A percentile compares a stretch with the other conserved stretches of the same genome.
phyloP scores from a whole-genome alignment of 2,113 vertebrate species.

The Cyanoramphus novaezelandiae region DNA sequence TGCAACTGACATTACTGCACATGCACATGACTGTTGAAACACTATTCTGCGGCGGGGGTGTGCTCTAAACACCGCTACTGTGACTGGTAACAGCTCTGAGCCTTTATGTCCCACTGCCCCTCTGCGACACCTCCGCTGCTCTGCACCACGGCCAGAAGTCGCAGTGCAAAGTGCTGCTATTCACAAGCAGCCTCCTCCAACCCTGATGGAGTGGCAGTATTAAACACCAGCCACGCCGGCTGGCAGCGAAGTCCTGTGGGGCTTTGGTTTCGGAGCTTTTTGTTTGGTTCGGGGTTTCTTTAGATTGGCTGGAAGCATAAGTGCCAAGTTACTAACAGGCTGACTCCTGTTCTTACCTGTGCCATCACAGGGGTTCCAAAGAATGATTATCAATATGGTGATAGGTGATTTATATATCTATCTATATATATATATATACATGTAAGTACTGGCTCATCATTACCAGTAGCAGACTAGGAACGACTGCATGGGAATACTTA shows the following conservation, averaged over 20 bases:
- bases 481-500: neutral
- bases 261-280: neutral
- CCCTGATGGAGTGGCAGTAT: constrained; percentile 28
- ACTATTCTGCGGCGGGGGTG: neutral
- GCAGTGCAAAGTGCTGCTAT: neutral
- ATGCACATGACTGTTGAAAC: neutral
- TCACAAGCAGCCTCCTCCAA: constrained; percentile 1
- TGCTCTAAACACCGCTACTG: neutral
- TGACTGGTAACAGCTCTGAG: neutral
- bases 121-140: neutral
- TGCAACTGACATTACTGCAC: too few relatives aligned
- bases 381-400: neutral
- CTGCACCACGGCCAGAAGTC: neutral
- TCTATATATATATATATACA: neutral
- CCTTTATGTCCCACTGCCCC: neutral
- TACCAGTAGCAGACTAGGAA: neutral
- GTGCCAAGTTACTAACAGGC: neutral
- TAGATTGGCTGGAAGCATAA: neutral
- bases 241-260: neutral
- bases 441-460: neutral
- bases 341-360: neutral
- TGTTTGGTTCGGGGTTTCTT: neutral
- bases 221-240: neutral
- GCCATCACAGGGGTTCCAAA: neutral
- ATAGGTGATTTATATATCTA: neutral